Base-by-base conservation (phyloP, 64 coral and sea anemone species). In the Porites lutea region DNA sequence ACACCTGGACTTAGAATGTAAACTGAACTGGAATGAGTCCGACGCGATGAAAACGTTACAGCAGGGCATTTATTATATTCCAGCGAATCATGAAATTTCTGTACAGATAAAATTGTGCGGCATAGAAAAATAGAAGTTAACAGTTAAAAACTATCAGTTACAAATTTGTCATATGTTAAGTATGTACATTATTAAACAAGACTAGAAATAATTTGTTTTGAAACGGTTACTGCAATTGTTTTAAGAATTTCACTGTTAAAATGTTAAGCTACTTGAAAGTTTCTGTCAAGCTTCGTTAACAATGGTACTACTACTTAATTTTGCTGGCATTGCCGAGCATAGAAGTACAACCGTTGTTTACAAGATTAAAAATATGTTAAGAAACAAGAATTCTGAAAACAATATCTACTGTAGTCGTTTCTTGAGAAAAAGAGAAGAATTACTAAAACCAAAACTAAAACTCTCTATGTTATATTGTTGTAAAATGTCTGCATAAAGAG, bases 41-140 rank as follows among this genome's bases (percentile, higher is more conserved):
- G 48, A 19, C 47, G 10, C 11, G n/a, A 68, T 47, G 14, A 52
- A 13, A 12, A 69, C 61, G 14, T 68, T 9, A n/a, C 9, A 12
- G 6, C 48, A 51, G 13, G 52, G 10, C 11, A 63, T 84, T 84
- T 84, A 84, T 68, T 84, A 22, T 43, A 14, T 50, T 84, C 63
- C 52, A 52, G 12, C 46, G 50, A 19, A 65, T 67, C 45, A 19
- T 65, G 5, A 27, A 63, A 16, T 43, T 47, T 22, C 6, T 84
- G 8, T 69, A 82, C 79, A 66, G 44, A 84, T 84, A 13, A 84
- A 69, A 83, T 51, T 13, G 46, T 52, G 13, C 21, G 10, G 5
- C 46, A 69, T 69, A 84, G 59, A 68, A 84, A 84, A 84, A 84
- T 84, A 84, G 15, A 84, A 84, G 69, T 47, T 84, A 84, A 19